Percentiles rank a stretch among this genome's conserved stretches.
Evolutionary conservation across 2,888 invertebrate genomes (phyloP).

Genomic region (Mycalesis mineus): DNA sequence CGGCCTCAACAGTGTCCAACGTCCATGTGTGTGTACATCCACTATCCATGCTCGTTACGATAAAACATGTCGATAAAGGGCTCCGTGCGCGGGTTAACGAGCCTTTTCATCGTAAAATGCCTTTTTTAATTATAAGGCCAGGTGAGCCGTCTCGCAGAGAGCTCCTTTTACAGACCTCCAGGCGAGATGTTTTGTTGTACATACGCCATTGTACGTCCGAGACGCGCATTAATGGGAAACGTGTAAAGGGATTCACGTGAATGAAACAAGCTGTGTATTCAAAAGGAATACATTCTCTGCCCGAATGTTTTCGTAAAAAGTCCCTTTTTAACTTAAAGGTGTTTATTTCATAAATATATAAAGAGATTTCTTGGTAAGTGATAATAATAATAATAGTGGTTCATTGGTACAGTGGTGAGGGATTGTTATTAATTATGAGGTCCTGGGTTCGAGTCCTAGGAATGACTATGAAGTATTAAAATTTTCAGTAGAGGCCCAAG

Average conservation of each 20-base stretch:
- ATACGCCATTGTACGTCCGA: conserved; percentile 4
- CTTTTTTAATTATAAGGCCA: conserved; percentile 64
- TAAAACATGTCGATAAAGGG: conserved; percentile 60
- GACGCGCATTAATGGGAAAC: conserved; percentile 8
- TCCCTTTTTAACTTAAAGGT: not conserved
- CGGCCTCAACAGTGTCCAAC: no score
- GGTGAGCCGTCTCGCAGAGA: conserved; percentile 19
- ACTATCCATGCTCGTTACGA: conserved; percentile 46
- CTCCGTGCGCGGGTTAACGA: conserved; percentile 54
- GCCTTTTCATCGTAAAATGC: conserved; percentile 56
- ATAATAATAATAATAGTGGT: no score
- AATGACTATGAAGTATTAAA: no score
- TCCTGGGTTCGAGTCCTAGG: no score
- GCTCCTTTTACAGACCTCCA: conserved; percentile 20
- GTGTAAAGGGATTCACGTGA: conserved; percentile 7
- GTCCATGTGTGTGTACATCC: not conserved
- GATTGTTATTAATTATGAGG: no score
- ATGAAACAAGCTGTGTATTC: conserved; percentile 8
- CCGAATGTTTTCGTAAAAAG: conserved; percentile 2
- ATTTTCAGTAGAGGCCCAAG: no score
- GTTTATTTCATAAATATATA: no score
- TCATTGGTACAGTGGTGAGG: no score
- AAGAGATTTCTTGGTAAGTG: no score
- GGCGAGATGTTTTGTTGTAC: conserved; percentile 12
- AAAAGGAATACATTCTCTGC: conserved; percentile 10